Conservation (phyloP, 2,888 invertebrate species). For the Melanotus villosus region DNA sequence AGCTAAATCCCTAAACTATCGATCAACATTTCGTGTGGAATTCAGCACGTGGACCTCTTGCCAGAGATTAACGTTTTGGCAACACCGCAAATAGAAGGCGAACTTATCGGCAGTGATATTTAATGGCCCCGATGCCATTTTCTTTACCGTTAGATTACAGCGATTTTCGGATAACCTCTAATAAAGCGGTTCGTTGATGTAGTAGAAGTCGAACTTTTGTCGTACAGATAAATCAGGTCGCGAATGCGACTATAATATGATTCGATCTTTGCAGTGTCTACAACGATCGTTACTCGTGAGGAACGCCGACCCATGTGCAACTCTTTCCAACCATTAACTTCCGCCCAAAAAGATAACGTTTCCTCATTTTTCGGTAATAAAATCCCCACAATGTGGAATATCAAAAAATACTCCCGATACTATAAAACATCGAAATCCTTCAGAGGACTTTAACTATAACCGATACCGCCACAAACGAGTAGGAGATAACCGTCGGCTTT, state of each 20-base stretch:
- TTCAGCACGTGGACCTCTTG: slow-evolving; percentile 45
- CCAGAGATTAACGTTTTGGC: slow-evolving; percentile 52
- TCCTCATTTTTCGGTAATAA: slow-evolving; percentile 34
- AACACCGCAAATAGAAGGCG: slow-evolving; percentile 49
- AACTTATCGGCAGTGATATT: slow-evolving; percentile 51
- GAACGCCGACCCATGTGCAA: slow-evolving; percentile 30
- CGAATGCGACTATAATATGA: slow-evolving; percentile 45
- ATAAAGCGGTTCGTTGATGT: slow-evolving; percentile 55
- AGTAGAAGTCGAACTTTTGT: slow-evolving; percentile 53
- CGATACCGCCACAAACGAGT: slow-evolving; percentile 20
- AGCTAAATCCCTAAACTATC: slow-evolving; percentile 49
- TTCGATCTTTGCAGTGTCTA: slow-evolving; percentile 29
- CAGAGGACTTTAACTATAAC: slow-evolving; percentile 13
- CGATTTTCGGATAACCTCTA: slow-evolving; percentile 55
- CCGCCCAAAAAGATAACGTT: slow-evolving; percentile 41
- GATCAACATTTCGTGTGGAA: slow-evolving; percentile 50
- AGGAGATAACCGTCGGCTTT: slow-evolving; percentile 19
- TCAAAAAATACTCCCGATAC: slow-evolving; percentile 32
- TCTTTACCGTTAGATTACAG: slow-evolving; percentile 53
- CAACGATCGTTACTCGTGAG: slow-evolving; percentile 33
- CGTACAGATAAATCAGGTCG: slow-evolving; percentile 55
- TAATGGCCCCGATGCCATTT: slow-evolving; percentile 53
- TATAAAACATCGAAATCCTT: slow-evolving; percentile 29
- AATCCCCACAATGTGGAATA: slow-evolving; percentile 30
- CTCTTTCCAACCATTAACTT: slow-evolving; percentile 38